These are phyloP conservation scores for Philotrypesis tridentata DNA, from an alignment of 1,140 invertebrate species.

Conservation along the genomic window DNA sequence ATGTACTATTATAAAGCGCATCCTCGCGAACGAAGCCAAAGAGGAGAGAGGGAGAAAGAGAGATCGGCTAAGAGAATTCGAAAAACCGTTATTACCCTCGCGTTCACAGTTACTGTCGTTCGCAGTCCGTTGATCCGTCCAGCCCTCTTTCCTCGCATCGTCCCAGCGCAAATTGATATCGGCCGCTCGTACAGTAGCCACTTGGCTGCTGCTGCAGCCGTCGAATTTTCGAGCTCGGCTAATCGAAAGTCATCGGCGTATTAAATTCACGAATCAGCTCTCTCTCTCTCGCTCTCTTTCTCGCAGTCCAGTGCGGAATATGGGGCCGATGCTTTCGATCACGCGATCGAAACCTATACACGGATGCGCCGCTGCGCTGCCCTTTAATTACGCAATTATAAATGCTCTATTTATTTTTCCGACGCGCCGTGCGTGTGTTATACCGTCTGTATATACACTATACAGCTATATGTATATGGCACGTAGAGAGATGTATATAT, in stretches of 20 bases:
- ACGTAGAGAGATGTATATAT: too few species aligned
- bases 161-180: neutral
- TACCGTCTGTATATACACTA: neutral
- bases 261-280: neutral
- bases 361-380: too few species aligned
- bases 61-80: neutral
- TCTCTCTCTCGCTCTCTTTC: too few species aligned
- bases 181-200: neutral
- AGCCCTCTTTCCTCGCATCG: neutral
- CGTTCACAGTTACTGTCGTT: neutral
- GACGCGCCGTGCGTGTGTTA: neutral
- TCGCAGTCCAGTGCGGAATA: neutral
- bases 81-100: neutral
- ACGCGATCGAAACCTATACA: conserved; percentile 37
- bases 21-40: too few species aligned
- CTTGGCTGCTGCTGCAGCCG: neutral
- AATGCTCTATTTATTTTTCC: conserved; percentile 10
- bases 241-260: neutral
- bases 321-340: conserved; percentile 30
- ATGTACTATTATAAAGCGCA: too few species aligned
- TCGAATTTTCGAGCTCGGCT: neutral
- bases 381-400: neutral
- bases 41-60: too few species aligned
- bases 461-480: neutral
- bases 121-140: neutral